Conservation (phyloP, 2,888 invertebrate species). For the Agrochola macilenta region DNA sequence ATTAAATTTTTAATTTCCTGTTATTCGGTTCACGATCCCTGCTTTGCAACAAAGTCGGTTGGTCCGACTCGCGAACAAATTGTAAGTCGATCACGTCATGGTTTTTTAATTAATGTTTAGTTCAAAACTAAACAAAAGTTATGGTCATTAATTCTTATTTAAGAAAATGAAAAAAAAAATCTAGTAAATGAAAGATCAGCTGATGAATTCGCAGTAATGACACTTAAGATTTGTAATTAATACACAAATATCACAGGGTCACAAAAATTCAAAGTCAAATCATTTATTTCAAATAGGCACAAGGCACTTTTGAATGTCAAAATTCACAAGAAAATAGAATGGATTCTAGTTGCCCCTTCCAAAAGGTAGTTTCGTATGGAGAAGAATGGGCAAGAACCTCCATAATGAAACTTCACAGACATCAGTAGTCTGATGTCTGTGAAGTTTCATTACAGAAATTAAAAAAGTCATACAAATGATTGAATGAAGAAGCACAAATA, state of each 20-base stretch:
- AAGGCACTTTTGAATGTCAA: no score
- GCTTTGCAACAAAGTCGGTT: constrained; percentile 16
- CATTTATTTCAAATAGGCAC: no score
- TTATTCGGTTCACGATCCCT: constrained; percentile 13
- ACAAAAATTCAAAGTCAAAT: no score
- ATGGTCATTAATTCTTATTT: neutral
- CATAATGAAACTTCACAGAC: neutral
- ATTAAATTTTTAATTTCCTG: neutral
- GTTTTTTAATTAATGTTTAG: constrained; percentile 25
- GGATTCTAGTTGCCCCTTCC: no score
- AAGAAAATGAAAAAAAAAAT: neutral
- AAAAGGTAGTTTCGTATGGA: no score
- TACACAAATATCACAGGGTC: no score
- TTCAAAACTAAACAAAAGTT: constrained; percentile 21
- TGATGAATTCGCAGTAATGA: no score
- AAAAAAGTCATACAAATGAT: neutral
- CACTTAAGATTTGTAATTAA: no score
- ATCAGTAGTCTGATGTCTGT: no score
- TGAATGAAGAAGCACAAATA: neutral
- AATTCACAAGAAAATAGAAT: no score
- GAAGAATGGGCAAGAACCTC: no score
- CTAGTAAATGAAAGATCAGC: no score
- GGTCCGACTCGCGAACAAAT: constrained; percentile 36
- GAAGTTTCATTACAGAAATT: neutral
- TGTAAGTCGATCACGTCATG: constrained; percentile 33